Base-by-base conservation (phyloP, 2,113 vertebrate genomes). In the Sprattus sprattus region DNA sequence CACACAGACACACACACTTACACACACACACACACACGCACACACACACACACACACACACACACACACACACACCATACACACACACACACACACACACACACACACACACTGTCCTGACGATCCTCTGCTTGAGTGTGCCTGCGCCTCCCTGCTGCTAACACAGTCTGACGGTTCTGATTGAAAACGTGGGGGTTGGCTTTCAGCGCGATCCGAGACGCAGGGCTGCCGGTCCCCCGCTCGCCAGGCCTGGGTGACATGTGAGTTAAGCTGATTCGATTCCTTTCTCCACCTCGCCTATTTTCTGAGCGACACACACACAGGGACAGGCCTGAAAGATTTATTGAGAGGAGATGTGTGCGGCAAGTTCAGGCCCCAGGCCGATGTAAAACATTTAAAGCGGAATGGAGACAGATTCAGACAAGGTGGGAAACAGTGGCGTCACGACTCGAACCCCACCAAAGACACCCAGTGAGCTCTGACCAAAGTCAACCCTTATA, bases 281-380 rank as follows among this genome's bases (percentile, higher is more conserved):
- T 94, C 91, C 89, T 92, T 92, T 85, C 78, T 86, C 45, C 84
- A 88, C 85, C 89, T 78, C 90, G 88, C 90, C 88, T 83, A 87
- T 84, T 87, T 87, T 81, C 85, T 88, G 89, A 64, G 82, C 86
- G 86, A 82, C 84, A 75, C 87, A 89, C 89, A 89, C 87, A 89
- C 89, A 89, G 84, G 89, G 90, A 89, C 89, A 86, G 82, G 32
- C 85, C 83, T 89, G 81, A 92, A 91, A 91, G 85, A 90, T 91
- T 89, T 91, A 91, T 90, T 87, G 89, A 54, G 87, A 88, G 44
- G 85, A 82, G 11, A 22, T 54, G 85, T 45, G 47, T 86, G 89
- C 85, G 87, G 87, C 88, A 39, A 86, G 78, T 85, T 39, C 18
- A 18, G 87, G 39, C 39, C 39, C 39, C 39, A 82, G 67, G 44